Evolutionary conservation across 2,113 vertebrate species (phyloP), one percentile per base, ranked within the genome.

Genomic region (Paraplagusia blochii): DNA sequence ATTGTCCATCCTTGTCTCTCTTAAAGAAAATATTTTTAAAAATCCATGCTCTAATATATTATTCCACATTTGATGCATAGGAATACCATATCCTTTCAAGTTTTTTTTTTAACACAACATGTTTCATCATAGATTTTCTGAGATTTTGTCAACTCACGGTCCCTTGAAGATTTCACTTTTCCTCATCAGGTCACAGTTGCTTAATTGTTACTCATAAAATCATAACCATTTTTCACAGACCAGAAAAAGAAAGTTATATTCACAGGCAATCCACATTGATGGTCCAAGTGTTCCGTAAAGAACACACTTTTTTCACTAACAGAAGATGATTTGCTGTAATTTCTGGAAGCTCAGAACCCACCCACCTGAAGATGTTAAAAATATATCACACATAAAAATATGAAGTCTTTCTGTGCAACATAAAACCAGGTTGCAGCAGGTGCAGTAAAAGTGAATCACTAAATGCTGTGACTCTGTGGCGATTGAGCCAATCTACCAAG

Each of bases 281-380:
- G 80, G 93, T 94, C 94, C 94, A 95, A 52, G 91, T 88, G 50
- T 92, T 93, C 95, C 93, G 95, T 65, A 91, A 89, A 0, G 93
- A 93, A 74, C 93, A 95, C 39, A 93, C 91, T 0, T 94, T 93
- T 66, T 93, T 95, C 88, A 95, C 94, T 67, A 96, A 84, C 51
- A 95, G 89, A 3, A 93, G 95, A 83, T 93, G 94, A 66, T 95
- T 93, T 43, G 93, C 94, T 0, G 78, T 69, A 12, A 91, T 95
- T 52, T 49, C 90, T 53, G 91, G 90, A n/a, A 89, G 69, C 59
- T 94, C 92, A 0, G 92, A 97, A 0, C 91, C 93, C 69, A 95
- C 80, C 93, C 94, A 96, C 74, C 94, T 97, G 83, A 29, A 1
- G 10, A 44, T 4, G 6, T 4, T 11, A n/a, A 29, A 16, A 44